Evolutionary conservation across 2,888 invertebrate genomes (phyloP).

Genomic region (Cantharis lateralis): DNA sequence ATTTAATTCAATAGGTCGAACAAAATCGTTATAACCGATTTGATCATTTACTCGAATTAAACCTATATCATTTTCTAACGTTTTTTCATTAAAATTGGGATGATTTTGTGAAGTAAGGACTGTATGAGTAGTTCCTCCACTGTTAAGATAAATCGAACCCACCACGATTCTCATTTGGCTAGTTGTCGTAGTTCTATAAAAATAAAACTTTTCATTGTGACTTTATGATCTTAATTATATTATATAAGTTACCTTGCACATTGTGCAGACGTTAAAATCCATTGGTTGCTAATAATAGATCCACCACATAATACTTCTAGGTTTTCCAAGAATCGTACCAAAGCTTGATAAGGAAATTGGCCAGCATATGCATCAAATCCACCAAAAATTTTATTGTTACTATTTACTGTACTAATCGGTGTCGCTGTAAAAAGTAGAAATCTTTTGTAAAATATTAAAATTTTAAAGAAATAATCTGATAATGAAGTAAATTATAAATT

Average conservation of each 20-base stretch:
- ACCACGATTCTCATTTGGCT: background rate
- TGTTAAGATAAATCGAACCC: background rate
- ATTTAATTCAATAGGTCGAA: no score
- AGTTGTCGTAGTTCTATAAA: background rate
- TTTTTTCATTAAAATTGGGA: no score
- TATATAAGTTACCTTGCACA: background rate
- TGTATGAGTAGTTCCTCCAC: background rate
- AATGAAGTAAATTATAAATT: no score
- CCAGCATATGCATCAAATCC: background rate
- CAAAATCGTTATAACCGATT: background rate
- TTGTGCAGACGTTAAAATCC: background rate
- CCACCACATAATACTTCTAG: background rate
- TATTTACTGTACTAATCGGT: background rate
- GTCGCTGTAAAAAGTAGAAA: background rate
- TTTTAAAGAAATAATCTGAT: no score
- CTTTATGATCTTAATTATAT: background rate
- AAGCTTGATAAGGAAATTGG: background rate
- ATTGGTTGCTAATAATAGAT: background rate
- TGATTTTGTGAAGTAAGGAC: background rate
- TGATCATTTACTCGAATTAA: background rate
- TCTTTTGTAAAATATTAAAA: no score
- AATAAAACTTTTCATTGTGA: background rate
- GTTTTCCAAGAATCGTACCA: background rate
- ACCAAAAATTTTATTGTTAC: background rate
- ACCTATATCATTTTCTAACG: background rate